Evolutionary conservation across 2,113 vertebrate genomes (phyloP).

Genomic region (Bostrychus sinensis): DNA sequence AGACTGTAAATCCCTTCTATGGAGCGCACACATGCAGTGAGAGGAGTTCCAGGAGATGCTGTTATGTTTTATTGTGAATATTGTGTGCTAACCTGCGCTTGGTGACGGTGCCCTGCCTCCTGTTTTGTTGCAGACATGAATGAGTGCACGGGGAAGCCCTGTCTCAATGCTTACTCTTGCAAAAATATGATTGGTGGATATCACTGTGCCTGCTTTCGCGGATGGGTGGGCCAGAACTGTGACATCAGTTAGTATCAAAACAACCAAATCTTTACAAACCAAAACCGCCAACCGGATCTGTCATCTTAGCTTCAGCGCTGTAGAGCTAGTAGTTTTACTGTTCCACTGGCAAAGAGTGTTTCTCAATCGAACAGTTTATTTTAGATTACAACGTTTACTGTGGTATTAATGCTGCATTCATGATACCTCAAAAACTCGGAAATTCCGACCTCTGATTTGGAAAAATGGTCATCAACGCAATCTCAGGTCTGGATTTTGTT

Average conservation of each 20-base stretch:
- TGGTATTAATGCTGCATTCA: too few relatives aligned
- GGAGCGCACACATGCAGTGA: too few relatives aligned
- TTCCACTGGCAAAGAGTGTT: background rate
- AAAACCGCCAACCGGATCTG: background rate
- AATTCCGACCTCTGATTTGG: too few relatives aligned
- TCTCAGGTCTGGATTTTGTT: too few relatives aligned
- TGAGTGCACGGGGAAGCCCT: slow-evolving; percentile 93
- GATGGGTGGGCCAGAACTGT: slow-evolving; percentile 96
- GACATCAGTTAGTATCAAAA: slow-evolving; percentile 93
- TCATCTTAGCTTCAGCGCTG: slow-evolving; percentile 11
- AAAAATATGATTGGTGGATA: slow-evolving; percentile 99
- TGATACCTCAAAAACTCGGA: too few relatives aligned
- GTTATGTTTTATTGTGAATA: background rate
- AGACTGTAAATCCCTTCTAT: too few relatives aligned
- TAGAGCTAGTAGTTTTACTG: background rate
- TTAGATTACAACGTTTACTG: too few relatives aligned
- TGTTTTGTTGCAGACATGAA: slow-evolving; percentile 90
- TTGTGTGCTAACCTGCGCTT: background rate
- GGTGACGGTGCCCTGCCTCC: slow-evolving; percentile 66
- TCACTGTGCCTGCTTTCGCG: slow-evolving; percentile 94
- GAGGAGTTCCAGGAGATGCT: too few relatives aligned
- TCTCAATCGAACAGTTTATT: too few relatives aligned
- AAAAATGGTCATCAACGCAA: too few relatives aligned
- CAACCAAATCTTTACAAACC: slow-evolving; percentile 3
- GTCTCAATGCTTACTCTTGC: slow-evolving; percentile 96